phyloP scores from a whole-genome alignment of 2,888 invertebrate genomes.

The Ryuthela nishihirai region DNA sequence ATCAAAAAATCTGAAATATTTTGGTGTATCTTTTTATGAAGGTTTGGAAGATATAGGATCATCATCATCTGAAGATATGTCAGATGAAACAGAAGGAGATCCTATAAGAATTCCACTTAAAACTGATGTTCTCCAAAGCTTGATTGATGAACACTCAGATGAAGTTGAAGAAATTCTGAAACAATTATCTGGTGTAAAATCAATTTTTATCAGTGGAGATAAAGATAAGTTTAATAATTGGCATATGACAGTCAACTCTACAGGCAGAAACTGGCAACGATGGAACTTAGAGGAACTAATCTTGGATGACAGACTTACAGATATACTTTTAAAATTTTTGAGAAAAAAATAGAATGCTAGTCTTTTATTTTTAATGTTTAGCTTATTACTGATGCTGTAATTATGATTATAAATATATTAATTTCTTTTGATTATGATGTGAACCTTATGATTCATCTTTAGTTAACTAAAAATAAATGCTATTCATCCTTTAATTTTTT shows the following conservation, averaged over 20 bases:
- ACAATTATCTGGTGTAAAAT: conserved; percentile 9
- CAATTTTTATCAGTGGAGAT: conserved; percentile 11
- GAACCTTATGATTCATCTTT: too few species aligned
- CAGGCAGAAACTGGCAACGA: conserved; percentile 16
- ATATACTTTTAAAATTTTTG: too few species aligned
- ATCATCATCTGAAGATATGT: too few species aligned
- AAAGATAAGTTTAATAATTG: conserved; percentile 4
- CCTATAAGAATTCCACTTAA: conserved; percentile 19
- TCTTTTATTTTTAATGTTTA: too few species aligned
- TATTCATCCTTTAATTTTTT: too few species aligned
- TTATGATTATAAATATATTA: too few species aligned
- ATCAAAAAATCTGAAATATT: background rate
- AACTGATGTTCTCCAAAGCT: conserved; percentile 4
- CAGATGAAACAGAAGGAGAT: conserved; percentile 11
- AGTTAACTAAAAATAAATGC: too few species aligned
- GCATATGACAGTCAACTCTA: conserved; percentile 21
- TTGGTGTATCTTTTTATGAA: background rate
- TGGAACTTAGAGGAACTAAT: conserved; percentile 22
- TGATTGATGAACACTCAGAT: conserved; percentile 7
- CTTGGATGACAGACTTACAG: conserved; percentile 19
- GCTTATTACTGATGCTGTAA: too few species aligned
- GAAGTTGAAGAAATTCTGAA: conserved; percentile 2
- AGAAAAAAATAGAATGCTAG: too few species aligned
- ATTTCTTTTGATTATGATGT: too few species aligned
- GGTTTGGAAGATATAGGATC: too few species aligned